Evolutionary conservation across 2,888 invertebrate species (phyloP), one percentile per base, ranked within the genome.

Genomic region (Apodemia hepburni): DNA sequence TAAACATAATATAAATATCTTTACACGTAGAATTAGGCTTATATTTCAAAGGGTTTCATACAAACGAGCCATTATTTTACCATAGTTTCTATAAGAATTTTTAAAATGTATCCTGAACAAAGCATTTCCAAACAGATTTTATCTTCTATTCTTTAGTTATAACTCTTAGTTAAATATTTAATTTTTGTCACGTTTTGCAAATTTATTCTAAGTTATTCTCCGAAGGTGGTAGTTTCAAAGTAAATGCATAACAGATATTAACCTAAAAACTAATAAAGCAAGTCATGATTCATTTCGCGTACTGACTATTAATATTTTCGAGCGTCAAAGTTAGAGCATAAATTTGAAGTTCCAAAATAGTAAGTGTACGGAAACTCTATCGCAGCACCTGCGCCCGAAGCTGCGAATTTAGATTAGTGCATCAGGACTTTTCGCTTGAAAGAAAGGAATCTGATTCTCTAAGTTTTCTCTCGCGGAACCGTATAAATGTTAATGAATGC

Each of bases 401-500:
- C 73, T 73, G 69, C 77, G 79, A 84, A 85, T 86, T 84, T 81
- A 84, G 82, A 86, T 87, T 80, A 82, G 81, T 86, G 83, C 84
- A 84, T 82, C 80, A 75, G 61, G 70, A 78, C 79, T 77, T 22
- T 27, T 71, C 68, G 58, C 60, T 75, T 73, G 70, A 73, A 70
- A 69, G 74, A 71, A 77, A 64, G 67, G 66, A 65, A 65, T 75
- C 68, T 35, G 74, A 76, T 78, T 75, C 72, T 71, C 74, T 76
- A 86, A 85, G 81, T 85, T 86, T 81, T 75, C 79, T 77, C 75
- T 74, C 72, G 73, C 76, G 77, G 82, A 87, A 85, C 86, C 85
- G 80, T 84, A 87, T 87, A 88, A 89, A 90, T 87, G 85, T 84
- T 90, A 89, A 89, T 89, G 87, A 89, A 90, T 83, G 82, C 81